A percentile compares a stretch with the other conserved stretches of the same genome.
These are phyloP conservation scores for Bilobella aurantiaca DNA, from an alignment of 1,140 invertebrate species.

Conservation along the genomic window DNA sequence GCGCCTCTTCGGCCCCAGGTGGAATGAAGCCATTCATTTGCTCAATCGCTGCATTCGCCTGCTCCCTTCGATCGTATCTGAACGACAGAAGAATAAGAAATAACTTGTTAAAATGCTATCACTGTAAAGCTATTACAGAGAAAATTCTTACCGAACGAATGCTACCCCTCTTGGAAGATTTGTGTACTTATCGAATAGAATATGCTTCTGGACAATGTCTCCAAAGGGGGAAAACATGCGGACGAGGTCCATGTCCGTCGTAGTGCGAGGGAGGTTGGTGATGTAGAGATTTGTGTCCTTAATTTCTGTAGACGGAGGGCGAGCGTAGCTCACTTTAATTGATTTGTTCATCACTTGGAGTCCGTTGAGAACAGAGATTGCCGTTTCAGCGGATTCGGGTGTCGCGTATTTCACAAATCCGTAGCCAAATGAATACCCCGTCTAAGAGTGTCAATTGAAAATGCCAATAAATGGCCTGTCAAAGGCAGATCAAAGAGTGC, in stretches of 20 bases:
- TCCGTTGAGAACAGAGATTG: constrained; percentile 78
- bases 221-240: constrained; percentile 76
- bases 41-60: constrained; percentile 77
- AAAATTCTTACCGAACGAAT: constrained; percentile 67
- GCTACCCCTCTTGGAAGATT: constrained; percentile 77
- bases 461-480: background rate
- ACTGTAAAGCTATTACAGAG: background rate
- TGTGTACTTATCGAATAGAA: constrained; percentile 75
- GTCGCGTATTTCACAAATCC: constrained; percentile 87
- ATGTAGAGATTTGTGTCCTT: constrained; percentile 93
- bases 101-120: background rate
- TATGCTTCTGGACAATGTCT: constrained; percentile 76
- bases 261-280: constrained; percentile 73
- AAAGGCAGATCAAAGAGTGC: background rate
- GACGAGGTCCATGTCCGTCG: constrained; percentile 69
- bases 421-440: constrained; percentile 91
- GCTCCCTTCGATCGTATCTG: constrained; percentile 67
- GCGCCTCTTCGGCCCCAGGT: constrained; percentile 66
- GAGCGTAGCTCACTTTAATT: constrained; percentile 81
- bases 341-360: constrained; percentile 73
- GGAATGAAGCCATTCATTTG: constrained; percentile 73
- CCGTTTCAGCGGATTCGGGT: constrained; percentile 70
- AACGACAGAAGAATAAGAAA: constrained; percentile 7
- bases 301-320: constrained; percentile 79
- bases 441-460: constrained; percentile 49